Conservation (phyloP, 2,888 invertebrate species). For the Drosophila acutilabella region DNA sequence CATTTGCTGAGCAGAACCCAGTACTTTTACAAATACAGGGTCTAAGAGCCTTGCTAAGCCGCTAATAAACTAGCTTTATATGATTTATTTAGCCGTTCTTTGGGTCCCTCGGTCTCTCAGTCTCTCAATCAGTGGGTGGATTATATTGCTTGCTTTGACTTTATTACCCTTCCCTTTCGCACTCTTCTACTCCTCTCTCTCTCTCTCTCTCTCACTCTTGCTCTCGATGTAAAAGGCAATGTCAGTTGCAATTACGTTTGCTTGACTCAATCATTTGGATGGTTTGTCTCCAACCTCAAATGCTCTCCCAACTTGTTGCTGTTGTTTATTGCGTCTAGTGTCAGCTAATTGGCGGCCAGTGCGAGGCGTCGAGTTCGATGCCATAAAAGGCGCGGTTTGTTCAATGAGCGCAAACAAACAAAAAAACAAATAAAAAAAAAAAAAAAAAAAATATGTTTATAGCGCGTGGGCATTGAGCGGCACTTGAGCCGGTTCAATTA, state of each 20-base stretch:
- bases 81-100: slow-evolving; percentile 1
- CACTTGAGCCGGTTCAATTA: slow-evolving; percentile 59
- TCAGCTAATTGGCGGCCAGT: slow-evolving; percentile 63
- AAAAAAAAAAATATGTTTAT: neutral
- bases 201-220: too few species aligned
- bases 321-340: slow-evolving; percentile 45
- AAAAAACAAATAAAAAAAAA: neutral
- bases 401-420: slow-evolving; percentile 28
- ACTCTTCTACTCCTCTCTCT: too few species aligned
- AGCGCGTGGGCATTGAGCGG: slow-evolving; percentile 43
- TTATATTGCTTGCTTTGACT: slow-evolving; percentile 2
- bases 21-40: too few species aligned
- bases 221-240: slow-evolving; percentile 4
- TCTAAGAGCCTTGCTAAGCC: neutral
- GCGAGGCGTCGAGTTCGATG: slow-evolving; percentile 47
- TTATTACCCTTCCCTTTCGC: neutral
- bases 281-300: slow-evolving; percentile 13
- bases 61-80: neutral
- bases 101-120: neutral
- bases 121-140: neutral
- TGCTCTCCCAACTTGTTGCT: slow-evolving; percentile 15
- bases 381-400: slow-evolving; percentile 64
- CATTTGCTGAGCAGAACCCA: too few species aligned
- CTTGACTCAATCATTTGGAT: slow-evolving; percentile 30
- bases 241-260: slow-evolving; percentile 25